Conservation (phyloP, 2,797 vertebrate species). For the Mionectes olivaceus region DNA sequence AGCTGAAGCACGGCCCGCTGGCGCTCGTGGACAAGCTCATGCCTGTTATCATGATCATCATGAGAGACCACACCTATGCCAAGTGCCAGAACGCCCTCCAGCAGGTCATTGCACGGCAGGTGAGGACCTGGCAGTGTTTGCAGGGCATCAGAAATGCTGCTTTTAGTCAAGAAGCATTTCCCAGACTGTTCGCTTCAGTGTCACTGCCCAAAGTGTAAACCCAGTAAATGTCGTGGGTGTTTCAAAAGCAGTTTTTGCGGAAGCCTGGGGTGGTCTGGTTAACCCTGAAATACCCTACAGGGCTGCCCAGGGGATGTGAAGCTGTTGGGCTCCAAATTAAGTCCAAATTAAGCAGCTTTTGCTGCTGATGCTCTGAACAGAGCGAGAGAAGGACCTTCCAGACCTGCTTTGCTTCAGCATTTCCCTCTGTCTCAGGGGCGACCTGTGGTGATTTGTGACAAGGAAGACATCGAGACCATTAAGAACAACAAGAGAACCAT, state of each 20-base stretch:
- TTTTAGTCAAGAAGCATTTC: fast-evolving
- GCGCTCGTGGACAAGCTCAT: conserved; percentile 97
- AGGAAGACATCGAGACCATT: conserved; percentile 93
- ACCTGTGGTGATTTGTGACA: conserved; percentile 95
- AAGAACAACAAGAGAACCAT: conserved; percentile 93
- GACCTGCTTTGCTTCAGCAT: background rate
- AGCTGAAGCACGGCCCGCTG: conserved; percentile 94
- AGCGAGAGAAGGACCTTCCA: background rate
- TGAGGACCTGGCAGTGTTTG: conserved; percentile 35
- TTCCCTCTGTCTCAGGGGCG: conserved; percentile 83
- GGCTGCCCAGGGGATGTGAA: background rate
- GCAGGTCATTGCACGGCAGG: conserved; percentile 94
- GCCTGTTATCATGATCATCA: conserved; percentile 99
- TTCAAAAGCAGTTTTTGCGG: background rate
- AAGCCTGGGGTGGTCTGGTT: background rate
- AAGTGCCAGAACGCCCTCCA: conserved; percentile 99
- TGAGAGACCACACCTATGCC: conserved; percentile 93
- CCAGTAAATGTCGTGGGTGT: fast-evolving
- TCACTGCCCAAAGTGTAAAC: fast-evolving
- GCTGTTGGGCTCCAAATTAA: background rate
- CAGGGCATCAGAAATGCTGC: background rate
- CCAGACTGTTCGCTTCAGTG: background rate
- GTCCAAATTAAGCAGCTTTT: background rate
- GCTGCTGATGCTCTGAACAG: background rate
- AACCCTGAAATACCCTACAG: background rate